Evolutionary conservation across 2,797 vertebrate genomes (phyloP).

Genomic region (Poeciliopsis presidionis): DNA sequence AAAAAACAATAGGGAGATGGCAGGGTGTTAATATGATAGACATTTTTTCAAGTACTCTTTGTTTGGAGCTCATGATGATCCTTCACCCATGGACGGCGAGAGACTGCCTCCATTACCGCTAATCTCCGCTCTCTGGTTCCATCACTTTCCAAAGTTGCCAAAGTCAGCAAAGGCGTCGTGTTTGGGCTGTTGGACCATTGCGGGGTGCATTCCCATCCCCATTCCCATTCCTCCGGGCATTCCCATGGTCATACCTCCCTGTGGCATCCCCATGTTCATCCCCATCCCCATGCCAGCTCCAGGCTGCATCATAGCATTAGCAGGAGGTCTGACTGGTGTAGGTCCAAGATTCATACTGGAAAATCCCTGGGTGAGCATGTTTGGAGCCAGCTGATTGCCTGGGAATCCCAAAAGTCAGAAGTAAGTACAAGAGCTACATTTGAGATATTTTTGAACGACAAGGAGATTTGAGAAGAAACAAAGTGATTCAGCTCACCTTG

Average conservation of each 20-base stretch:
- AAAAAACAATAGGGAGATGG: conserved; percentile 46
- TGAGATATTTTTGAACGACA: neutral
- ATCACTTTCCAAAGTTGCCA: conserved; percentile 98
- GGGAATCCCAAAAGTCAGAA: conserved; percentile 37
- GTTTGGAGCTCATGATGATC: conserved; percentile 82
- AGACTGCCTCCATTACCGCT: conserved; percentile 72
- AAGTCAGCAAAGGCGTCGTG: conserved; percentile 99
- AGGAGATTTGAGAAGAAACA: conserved; percentile 5
- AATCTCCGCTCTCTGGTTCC: conserved; percentile 63
- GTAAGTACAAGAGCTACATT: conserved; percentile 6
- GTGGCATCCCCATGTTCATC: conserved; percentile 81
- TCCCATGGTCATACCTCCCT: conserved; percentile 78
- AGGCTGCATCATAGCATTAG: conserved; percentile 83
- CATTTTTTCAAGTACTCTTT: conserved; percentile 86
- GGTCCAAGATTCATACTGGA: conserved; percentile 87
- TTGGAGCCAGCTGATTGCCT: conserved; percentile 87
- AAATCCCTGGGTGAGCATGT: conserved; percentile 91
- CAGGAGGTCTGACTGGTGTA: conserved; percentile 79
- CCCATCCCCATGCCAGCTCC: conserved; percentile 83
- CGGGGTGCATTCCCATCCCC: conserved; percentile 77
- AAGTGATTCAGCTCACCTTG: conserved; percentile 81
- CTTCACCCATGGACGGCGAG: conserved; percentile 73
- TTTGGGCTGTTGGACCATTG: conserved; percentile 88
- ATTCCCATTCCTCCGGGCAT: conserved; percentile 74
- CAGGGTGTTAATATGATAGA: conserved; percentile 68